Percentiles rank a stretch among this genome's conserved stretches.
Conservation (phyloP, 1,140 invertebrate species). For the Cataglyphis hispanica region DNA sequence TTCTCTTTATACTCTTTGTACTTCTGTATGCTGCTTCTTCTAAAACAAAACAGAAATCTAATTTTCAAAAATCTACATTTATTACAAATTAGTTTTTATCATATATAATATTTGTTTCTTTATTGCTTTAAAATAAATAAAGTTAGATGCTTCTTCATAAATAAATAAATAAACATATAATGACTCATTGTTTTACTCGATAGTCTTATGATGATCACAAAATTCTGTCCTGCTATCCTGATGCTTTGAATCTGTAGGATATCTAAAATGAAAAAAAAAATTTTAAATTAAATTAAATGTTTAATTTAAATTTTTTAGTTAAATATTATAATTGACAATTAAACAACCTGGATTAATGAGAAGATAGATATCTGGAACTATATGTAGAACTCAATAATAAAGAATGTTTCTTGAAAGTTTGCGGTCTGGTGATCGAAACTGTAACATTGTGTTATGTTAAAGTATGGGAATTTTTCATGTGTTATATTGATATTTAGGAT, state of each 20-base stretch:
- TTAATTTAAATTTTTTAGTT: too few species aligned
- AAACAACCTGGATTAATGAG: conserved; percentile 62
- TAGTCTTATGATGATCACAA: conserved; percentile 15
- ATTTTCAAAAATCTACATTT: not conserved
- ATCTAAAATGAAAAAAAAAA: conserved; percentile 38
- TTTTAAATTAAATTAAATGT: too few species aligned
- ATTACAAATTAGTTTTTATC: not conserved
- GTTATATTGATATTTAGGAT: not conserved
- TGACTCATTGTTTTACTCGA: conserved; percentile 37
- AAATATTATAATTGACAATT: not conserved
- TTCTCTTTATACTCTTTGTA: conserved; percentile 30
- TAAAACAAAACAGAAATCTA: too few species aligned
- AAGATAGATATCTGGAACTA: conserved; percentile 28
- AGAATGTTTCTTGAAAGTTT: conserved; percentile 53
- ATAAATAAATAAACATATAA: conserved; percentile 24
- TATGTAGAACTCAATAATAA: conserved; percentile 32
- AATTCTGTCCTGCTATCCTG: not conserved
- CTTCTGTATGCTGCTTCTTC: conserved; percentile 21
- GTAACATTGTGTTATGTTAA: conserved; percentile 40
- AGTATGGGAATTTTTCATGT: not conserved
- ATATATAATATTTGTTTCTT: conserved; percentile 4
- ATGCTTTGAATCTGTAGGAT: conserved; percentile 4
- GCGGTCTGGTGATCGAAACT: conserved; percentile 36
- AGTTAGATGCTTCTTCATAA: not conserved
- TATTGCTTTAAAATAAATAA: not conserved